Conservation (phyloP, 2,888 invertebrate genomes). For the Dastarcus helophoroides region DNA sequence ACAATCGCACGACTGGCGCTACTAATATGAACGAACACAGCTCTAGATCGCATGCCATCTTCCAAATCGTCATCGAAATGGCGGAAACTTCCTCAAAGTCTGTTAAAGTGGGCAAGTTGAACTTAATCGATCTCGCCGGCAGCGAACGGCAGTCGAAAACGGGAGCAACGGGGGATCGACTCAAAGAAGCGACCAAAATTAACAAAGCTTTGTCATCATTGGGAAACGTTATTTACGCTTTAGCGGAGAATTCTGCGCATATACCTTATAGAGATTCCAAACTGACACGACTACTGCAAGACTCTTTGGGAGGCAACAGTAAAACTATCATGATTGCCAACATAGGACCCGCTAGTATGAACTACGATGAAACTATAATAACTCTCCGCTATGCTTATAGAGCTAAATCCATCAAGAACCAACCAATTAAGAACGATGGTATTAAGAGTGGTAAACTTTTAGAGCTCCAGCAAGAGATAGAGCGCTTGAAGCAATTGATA, state of each 20-base stretch:
- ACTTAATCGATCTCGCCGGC: constrained; percentile 95
- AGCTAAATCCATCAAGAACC: constrained; percentile 98
- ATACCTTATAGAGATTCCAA: constrained; percentile 98
- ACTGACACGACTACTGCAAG: constrained; percentile 88
- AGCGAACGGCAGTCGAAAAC: constrained; percentile 96
- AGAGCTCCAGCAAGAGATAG: constrained; percentile 92
- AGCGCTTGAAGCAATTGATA: constrained; percentile 40
- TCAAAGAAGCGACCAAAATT: constrained; percentile 95
- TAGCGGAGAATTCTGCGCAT: constrained; percentile 90
- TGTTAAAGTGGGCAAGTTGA: constrained; percentile 82
- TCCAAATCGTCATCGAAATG: constrained; percentile 96
- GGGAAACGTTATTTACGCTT: constrained; percentile 88
- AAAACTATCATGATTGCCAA: constrained; percentile 99
- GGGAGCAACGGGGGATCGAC: constrained; percentile 82
- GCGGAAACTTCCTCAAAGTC: constrained; percentile 52
- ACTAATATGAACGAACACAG: constrained; percentile 79
- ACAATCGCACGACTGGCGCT: constrained; percentile 80
- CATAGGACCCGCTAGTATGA: constrained; percentile 94
- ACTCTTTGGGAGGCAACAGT: constrained; percentile 96
- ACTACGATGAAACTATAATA: constrained; percentile 94
- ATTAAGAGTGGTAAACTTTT: constrained; percentile 91
- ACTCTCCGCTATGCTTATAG: constrained; percentile 90
- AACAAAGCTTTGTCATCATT: constrained; percentile 94
- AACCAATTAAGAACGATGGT: constrained; percentile 97
- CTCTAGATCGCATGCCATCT: constrained; percentile 95